phyloP scores from a whole-genome alignment of 1,140 invertebrate species.

The Bombus sylvicola region DNA sequence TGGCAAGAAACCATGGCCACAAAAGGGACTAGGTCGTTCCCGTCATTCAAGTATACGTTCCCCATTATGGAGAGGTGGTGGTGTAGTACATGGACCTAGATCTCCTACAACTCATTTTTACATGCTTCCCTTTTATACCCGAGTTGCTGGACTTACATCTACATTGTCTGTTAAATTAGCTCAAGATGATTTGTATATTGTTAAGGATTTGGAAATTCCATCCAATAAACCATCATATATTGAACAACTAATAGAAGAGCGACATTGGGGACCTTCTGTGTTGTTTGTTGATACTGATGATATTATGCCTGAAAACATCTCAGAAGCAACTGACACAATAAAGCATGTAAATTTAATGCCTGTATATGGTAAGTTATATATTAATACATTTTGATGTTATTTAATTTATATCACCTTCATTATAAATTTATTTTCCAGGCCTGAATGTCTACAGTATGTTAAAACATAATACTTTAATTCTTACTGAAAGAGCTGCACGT shows the following conservation, averaged over 20 bases:
- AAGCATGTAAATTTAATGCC: slow-evolving; percentile 97
- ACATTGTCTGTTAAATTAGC: slow-evolving; percentile 95
- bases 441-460: slow-evolving; percentile 95
- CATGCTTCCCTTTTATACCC: slow-evolving; percentile 91
- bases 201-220: slow-evolving; percentile 93
- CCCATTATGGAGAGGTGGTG: slow-evolving; percentile 92
- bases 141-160: slow-evolving; percentile 91
- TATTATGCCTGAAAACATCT: slow-evolving; percentile 93
- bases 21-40: slow-evolving; percentile 95
- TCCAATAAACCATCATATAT: slow-evolving; percentile 91
- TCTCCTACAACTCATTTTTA: slow-evolving; percentile 95
- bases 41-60: slow-evolving; percentile 96
- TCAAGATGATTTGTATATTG: slow-evolving; percentile 97
- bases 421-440: slow-evolving; percentile 75
- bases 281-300: slow-evolving; percentile 95
- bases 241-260: slow-evolving; percentile 89
- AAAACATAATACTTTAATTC: slow-evolving; percentile 96
- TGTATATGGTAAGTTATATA: slow-evolving; percentile 88
- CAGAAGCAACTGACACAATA: slow-evolving; percentile 89
- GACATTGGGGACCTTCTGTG: slow-evolving; percentile 98
- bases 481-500: slow-evolving; percentile 93
- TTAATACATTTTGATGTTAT: not conserved
- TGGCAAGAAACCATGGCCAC: slow-evolving; percentile 96
- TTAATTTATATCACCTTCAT: slow-evolving; percentile 5
- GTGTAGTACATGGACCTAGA: slow-evolving; percentile 93